Conservation (phyloP, 2,113 vertebrate genomes). For the Terrapene triunguis region DNA sequence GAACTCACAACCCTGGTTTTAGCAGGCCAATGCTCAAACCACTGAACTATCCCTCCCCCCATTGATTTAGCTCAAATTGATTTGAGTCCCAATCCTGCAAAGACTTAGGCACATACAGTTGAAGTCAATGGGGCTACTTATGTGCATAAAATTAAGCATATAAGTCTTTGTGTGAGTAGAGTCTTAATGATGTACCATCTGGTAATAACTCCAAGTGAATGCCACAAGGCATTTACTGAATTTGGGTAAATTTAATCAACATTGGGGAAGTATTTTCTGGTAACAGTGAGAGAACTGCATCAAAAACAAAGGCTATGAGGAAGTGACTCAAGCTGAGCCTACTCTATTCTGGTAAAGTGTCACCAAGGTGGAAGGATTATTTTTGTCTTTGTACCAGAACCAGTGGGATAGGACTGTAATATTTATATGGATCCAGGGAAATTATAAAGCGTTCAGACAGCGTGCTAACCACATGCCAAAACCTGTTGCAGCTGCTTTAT, state of each 20-base stretch:
- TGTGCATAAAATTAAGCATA: not conserved
- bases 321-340: not conserved
- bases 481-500: not conserved
- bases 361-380: not conserved
- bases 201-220: slow-evolving; percentile 22
- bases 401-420: not conserved
- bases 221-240: not conserved
- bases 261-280: not conserved
- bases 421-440: not conserved
- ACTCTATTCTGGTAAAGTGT: not conserved
- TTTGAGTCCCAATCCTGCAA: not conserved
- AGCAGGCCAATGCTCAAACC: no score
- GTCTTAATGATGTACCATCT: not conserved
- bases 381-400: not conserved
- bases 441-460: not conserved
- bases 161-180: not conserved
- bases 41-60: no score
- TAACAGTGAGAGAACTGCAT: not conserved
- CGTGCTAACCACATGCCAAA: not conserved
- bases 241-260: slow-evolving; percentile 3
- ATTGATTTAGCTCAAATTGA: fast-evolving
- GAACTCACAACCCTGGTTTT: no score
- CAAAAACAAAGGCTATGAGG: fast-evolving
- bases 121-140: not conserved
- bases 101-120: not conserved